Base-by-base conservation (phyloP, 2,888 invertebrate genomes). In the Hydrotaea diabolus region DNA sequence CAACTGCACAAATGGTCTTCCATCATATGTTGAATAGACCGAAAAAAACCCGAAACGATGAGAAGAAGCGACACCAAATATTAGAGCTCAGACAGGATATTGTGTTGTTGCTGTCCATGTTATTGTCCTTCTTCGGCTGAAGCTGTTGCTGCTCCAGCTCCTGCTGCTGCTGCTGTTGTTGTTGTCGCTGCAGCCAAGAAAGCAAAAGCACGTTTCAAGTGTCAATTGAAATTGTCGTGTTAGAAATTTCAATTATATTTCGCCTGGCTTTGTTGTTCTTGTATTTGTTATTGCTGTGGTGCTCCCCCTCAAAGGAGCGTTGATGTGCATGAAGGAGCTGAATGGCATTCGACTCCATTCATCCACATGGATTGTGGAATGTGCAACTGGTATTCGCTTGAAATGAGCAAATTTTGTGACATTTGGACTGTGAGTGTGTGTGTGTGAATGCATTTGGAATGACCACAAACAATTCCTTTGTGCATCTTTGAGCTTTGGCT, bases 201-300 rank as follows among this genome's bases (percentile, higher is more conserved):
- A 62, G 75, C 77, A 82, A 73, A 77, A 77, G 79, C 85, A 85
- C 85, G 85, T 85, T 85, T 85, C 76, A 85, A 85, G 85, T 85
- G 85, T 82, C 85, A 85, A 85, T 85, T 85, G 85, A 85, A 85
- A 85, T 85, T 85, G 85, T 85, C 82, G 66, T 85, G 85, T 85
- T 78, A 79, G 82, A 85, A 85, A 82, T 79, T 85, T 85, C 85
- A 85, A 85, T 85, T 85, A 85, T 80, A 80, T 75, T 71, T 80
- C 26, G 53, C 36, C 73, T 31, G 31, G n/a, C n/a, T n/a, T n/a
- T n/a, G n/a, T n/a, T n/a, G n/a, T n/a, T n/a, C n/a, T n/a, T n/a
- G n/a, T n/a, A n/a, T n/a, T n/a, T n/a, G n/a, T n/a, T n/a, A n/a
- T n/a, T n/a, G n/a, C n/a, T n/a, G n/a, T n/a, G n/a, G n/a, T n/a